Percentiles rank a stretch among this genome's conserved stretches.
phyloP scores from a whole-genome alignment of 2,797 vertebrate species.

The Pseudochromis fuscus region DNA sequence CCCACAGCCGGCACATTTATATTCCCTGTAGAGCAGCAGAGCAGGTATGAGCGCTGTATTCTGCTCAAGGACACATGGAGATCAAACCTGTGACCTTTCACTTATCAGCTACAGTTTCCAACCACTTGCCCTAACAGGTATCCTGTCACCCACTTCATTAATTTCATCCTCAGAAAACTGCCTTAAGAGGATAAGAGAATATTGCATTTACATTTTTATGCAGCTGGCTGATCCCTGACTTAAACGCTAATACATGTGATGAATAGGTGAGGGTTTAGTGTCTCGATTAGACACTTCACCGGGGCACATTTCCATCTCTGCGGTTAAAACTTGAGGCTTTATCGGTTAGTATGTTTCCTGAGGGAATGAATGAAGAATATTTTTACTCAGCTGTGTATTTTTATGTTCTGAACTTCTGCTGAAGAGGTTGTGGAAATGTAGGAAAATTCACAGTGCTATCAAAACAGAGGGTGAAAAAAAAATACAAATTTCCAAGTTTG shows the following conservation, averaged over 20 bases:
- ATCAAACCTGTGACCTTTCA: constrained; percentile 53
- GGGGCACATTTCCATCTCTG: constrained; percentile 13
- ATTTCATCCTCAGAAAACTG: constrained; percentile 41
- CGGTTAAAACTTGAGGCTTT: background rate
- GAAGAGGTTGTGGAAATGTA: background rate
- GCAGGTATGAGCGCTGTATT: constrained; percentile 5
- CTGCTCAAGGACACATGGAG: constrained; percentile 37
- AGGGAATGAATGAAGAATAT: background rate
- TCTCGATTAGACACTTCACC: constrained; percentile 6
- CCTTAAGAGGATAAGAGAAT: constrained; percentile 48
- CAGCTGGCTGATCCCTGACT: constrained; percentile 38
- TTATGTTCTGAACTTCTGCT: constrained; percentile 1
- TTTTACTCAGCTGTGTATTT: background rate
- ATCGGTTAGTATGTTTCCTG: background rate
- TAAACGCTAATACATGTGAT: constrained; percentile 19
- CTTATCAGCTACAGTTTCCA: constrained; percentile 33
- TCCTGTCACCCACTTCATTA: constrained; percentile 38
- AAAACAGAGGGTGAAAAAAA: too few species aligned
- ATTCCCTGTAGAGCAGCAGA: constrained; percentile 8
- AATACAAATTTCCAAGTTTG: too few species aligned
- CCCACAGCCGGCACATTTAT: constrained; percentile 29
- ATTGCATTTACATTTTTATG: constrained; percentile 58
- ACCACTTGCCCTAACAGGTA: constrained; percentile 32
- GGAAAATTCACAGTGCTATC: background rate
- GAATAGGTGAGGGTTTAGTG: constrained; percentile 14